Conservation (phyloP, 2,797 vertebrate genomes). For the Labeo calbasu region DNA sequence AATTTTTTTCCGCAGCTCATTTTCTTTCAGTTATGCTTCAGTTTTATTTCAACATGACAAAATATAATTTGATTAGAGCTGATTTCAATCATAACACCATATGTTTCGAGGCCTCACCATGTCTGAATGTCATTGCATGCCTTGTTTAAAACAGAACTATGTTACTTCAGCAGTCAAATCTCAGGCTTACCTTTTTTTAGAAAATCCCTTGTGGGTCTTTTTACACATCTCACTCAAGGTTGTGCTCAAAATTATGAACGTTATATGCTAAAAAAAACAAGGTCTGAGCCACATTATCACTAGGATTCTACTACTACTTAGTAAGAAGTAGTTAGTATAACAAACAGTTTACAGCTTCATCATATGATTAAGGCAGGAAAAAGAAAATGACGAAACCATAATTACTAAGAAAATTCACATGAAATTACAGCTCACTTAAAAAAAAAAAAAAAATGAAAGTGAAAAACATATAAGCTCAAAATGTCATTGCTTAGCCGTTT, state of each 20-base stretch:
- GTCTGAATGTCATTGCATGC: conserved; percentile 23
- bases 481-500: not conserved
- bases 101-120: conserved; percentile 23
- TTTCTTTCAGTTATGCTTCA: conserved; percentile 39
- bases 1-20: conserved; percentile 1
- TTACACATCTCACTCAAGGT: not conserved
- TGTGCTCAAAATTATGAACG: not conserved
- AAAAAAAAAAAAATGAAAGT: no score
- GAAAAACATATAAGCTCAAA: not conserved
- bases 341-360: not conserved
- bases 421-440: not conserved
- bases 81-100: conserved; percentile 39
- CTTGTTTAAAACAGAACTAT: conserved; percentile 14
- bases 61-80: conserved; percentile 41
- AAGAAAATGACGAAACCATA: not conserved
- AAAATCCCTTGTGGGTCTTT: conserved; percentile 14
- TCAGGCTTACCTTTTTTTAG: conserved; percentile 2
- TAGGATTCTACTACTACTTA: not conserved
- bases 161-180: conserved; percentile 29
- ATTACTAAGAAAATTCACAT: not conserved
- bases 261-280: not conserved
- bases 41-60: conserved; percentile 25
- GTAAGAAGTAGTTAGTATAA: not conserved
- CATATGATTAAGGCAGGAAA: not conserved
- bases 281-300: not conserved